These are phyloP conservation scores for Heliconius hermathena DNA, from an alignment of 1,140 invertebrate genomes.

Conservation along the genomic window DNA sequence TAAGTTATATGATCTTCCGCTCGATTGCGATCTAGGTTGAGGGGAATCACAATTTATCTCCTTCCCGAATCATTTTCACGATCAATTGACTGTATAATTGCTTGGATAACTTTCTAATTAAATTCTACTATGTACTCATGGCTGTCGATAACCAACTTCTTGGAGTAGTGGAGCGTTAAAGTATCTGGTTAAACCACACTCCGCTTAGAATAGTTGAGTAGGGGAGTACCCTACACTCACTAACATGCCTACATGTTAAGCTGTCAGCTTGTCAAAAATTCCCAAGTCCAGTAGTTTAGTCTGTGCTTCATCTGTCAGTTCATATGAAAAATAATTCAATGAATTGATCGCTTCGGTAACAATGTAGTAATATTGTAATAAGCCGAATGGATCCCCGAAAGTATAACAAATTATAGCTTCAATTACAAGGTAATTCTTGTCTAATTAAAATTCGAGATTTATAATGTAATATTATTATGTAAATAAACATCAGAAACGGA, in stretches of 20 bases:
- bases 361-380: too few species aligned
- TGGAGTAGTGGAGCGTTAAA: background rate
- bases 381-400: too few species aligned
- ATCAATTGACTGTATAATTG: slow-evolving; percentile 26
- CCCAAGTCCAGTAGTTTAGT: too few species aligned
- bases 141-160: slow-evolving; percentile 6
- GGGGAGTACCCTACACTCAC: too few species aligned
- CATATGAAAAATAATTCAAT: too few species aligned
- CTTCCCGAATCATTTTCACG: slow-evolving; percentile 19
- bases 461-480: too few species aligned
- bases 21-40: background rate
- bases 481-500: background rate
- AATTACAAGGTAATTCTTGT: too few species aligned
- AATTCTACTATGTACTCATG: slow-evolving; percentile 18
- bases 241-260: background rate
- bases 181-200: background rate
- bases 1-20: background rate
- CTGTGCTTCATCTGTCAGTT: too few species aligned
- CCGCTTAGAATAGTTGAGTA: too few species aligned
- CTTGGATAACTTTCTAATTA: slow-evolving; percentile 29
- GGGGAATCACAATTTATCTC: slow-evolving; percentile 8
- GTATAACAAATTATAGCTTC: too few species aligned
- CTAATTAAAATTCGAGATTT: too few species aligned
- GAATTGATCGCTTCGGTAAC: too few species aligned
- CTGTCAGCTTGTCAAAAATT: background rate